Evolutionary conservation across 2,888 invertebrate species (phyloP).

Genomic region (Hanleya hanleyi): DNA sequence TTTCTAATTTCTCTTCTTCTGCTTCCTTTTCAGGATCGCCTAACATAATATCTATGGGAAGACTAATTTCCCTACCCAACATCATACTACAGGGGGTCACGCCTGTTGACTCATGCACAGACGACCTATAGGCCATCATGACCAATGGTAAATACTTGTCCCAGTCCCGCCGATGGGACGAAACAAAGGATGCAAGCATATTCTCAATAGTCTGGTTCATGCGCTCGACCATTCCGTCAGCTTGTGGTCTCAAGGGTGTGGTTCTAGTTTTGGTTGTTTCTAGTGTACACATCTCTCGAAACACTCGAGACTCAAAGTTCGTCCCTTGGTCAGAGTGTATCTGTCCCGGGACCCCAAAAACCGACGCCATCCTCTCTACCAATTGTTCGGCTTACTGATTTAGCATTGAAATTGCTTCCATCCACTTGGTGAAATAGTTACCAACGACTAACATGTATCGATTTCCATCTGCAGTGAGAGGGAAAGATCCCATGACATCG

Average conservation of each 20-base stretch:
- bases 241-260: slow-evolving; percentile 28
- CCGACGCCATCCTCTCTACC: slow-evolving; percentile 23
- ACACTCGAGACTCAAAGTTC: slow-evolving; percentile 33
- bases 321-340: slow-evolving; percentile 39
- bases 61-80: slow-evolving; percentile 8
- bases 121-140: not conserved
- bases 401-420: slow-evolving; percentile 25
- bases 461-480: slow-evolving; percentile 21
- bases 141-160: not conserved
- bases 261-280: slow-evolving; percentile 36
- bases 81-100: not conserved
- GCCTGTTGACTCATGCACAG: slow-evolving; percentile 8
- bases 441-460: slow-evolving; percentile 31
- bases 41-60: slow-evolving; percentile 8
- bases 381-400: slow-evolving; percentile 35
- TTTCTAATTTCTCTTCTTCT: too few relatives aligned
- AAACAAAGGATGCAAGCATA: slow-evolving; percentile 29
- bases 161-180: slow-evolving; percentile 20
- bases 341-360: slow-evolving; percentile 34
- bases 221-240: slow-evolving; percentile 33
- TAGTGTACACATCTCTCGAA: slow-evolving; percentile 34
- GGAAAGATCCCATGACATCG: slow-evolving; percentile 27
- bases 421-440: slow-evolving; percentile 15
- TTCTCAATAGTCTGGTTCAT: slow-evolving; percentile 24
- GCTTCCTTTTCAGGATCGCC: too few relatives aligned